These are phyloP conservation scores for Popillia japonica DNA, from an alignment of 1,140 invertebrate species.

Conservation along the genomic window DNA sequence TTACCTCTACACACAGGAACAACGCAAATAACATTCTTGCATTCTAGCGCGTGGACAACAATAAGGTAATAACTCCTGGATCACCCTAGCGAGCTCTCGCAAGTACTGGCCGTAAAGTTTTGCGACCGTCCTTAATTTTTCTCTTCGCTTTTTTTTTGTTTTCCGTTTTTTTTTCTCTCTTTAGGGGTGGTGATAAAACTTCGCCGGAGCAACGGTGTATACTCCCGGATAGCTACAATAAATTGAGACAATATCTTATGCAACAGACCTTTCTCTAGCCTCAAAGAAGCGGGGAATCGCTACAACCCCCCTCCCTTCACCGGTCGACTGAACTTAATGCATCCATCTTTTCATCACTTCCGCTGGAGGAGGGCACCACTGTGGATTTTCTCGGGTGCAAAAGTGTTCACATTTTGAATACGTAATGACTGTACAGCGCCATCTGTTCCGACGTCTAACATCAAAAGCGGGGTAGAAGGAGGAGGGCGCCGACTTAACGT, in stretches of 20 bases:
- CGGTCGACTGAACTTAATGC: constrained; percentile 6
- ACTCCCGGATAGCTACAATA: not conserved
- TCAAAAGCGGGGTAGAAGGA: too few relatives aligned
- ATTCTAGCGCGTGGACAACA: constrained; percentile 17
- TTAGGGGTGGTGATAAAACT: constrained; percentile 16
- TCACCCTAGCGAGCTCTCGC: not conserved
- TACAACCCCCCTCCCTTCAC: too few relatives aligned
- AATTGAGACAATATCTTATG: constrained; percentile 22
- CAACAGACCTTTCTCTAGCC: not conserved
- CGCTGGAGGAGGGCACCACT: not conserved
- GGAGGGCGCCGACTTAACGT: not conserved
- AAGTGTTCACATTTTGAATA: constrained; percentile 29
- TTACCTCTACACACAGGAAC: too few relatives aligned
- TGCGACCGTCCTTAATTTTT: constrained; percentile 29
- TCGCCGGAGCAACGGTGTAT: not conserved
- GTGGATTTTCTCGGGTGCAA: constrained; percentile 7
- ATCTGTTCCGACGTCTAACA: not conserved
- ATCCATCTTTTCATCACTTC: constrained; percentile 4
- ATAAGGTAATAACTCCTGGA: constrained; percentile 14
- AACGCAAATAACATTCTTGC: constrained; percentile 23
- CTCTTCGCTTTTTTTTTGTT: not conserved
- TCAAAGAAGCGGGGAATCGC: not conserved
- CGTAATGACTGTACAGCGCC: constrained; percentile 9
- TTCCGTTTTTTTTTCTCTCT: not conserved
- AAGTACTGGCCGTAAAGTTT: constrained; percentile 26